Evolutionary conservation across 2,797 vertebrate genomes (phyloP), one percentile per base, ranked within the genome.

Genomic region (Threskiornis aethiopicus): DNA sequence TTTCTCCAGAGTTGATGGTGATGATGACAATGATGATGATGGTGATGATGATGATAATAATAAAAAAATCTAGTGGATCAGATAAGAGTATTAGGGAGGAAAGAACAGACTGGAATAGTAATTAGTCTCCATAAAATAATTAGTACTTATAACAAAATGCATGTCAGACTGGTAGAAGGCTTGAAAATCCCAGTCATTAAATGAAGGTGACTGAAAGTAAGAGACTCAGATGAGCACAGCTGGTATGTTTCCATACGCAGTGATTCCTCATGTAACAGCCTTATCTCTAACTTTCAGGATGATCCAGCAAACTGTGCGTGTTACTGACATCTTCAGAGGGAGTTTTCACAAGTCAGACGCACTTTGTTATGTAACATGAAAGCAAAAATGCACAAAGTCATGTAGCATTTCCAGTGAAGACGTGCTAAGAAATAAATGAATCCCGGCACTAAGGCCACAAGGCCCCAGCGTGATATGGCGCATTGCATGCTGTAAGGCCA

Each of bases 391-490:
- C 31, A 64, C 31, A 22, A 13, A 51, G 13, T 37, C 37, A 57
- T 31, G 49, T 55, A 75, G 37, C 28, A 39, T 66, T 86, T 62
- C 33, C 47, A 86, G 20, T 33, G 78, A 87, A 87, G 29, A 28
- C 1, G 2, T 19, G 33, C 9, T 55, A 72, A 71, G 17, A 75
- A 28, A 37, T 20, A 20, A 71, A 82, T 61, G 6, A 75, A 52
- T 20, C 16, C 16, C 4, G 3, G 14, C 37, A 70, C 10, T 13
- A 52, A 33, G 6, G 13, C 70, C 41, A 25, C 18, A 31, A 69
- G 7, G 16, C 13, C 11, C 11, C 17, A 0, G 15, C 4, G 0
- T 42, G 29, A 12, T 39, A 41, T 16, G 11, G 12, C 19, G 41
- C 49, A 37, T 29, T 72, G 46, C 20, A 67, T 5, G 6, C 39